Evolutionary conservation across 2,888 invertebrate species (phyloP), one percentile per base, ranked within the genome.

Genomic region (Choristoneura rosaceana): DNA sequence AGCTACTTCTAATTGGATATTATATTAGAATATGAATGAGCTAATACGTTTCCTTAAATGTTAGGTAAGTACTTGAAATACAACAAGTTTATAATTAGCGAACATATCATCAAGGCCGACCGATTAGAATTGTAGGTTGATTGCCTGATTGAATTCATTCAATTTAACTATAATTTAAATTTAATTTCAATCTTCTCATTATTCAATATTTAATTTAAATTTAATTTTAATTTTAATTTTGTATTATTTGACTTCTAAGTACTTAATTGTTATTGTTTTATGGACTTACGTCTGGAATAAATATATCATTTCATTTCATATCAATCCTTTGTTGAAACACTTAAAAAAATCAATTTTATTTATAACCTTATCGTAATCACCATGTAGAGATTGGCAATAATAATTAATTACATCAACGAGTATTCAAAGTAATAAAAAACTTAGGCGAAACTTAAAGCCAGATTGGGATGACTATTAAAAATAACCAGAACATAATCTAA

Each of bases 401-500:
- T 45, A 62, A 55, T 45, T 62, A 52, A 52, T 17, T 55, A 41
- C 15, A 55, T 45, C 45, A 78, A 80, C 76, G 75, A 75, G 69
- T 71, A 76, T 76, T 79, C 71, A 79, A 80, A 79, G 76, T 78
- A 77, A 77, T 80, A 81, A 77, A 81, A 80, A 84, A 25, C 71
- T 76, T 79, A 80, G 80, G 79, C 79, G 81, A 76, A 78, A 75
- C 77, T 69, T 58, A n/a, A 62, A 52, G 47, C 60, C 60, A 63
- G 17, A 4, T 7, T 34, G 3, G 4, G 38, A 43, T 17, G 41
- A 41, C 15, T 69, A 69, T 87, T 84, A 84, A 85, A 84, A 84
- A 77, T 80, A 81, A 80, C 80, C 80, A 82, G 81, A 79, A 81
- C 83, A 86, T 85, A 86, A 85, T 85, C 78, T 78, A 84, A 89